Evolutionary conservation across 2,888 invertebrate species (phyloP).

Genomic region (Aleiodes testaceus): DNA sequence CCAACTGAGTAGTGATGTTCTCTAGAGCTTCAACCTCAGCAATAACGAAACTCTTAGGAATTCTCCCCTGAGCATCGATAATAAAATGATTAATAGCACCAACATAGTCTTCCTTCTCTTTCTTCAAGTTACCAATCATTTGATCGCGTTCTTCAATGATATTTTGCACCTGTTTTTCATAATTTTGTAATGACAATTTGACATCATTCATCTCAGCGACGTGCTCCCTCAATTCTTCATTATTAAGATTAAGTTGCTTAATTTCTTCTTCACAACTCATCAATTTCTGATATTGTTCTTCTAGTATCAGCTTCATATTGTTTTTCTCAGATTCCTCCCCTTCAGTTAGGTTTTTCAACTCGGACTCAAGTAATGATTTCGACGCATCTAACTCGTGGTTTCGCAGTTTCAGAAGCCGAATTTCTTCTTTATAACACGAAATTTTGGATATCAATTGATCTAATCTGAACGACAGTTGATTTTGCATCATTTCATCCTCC

Average conservation of each 20-base stretch:
- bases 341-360: slow-evolving; percentile 29
- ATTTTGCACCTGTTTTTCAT: slow-evolving; percentile 15
- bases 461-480: slow-evolving; percentile 41
- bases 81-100: neutral
- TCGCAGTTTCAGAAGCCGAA: neutral
- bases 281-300: neutral
- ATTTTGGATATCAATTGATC: slow-evolving; percentile 40
- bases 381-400: neutral
- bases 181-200: slow-evolving; percentile 33
- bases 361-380: too few species aligned
- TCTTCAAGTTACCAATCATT: neutral
- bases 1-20: too few species aligned
- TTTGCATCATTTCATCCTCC: slow-evolving; percentile 35
- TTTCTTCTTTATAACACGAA: slow-evolving; percentile 13
- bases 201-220: slow-evolving; percentile 1
- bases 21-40: neutral
- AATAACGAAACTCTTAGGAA: neutral
- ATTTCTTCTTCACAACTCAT: neutral
- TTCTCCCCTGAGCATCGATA: neutral
- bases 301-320: too few species aligned
- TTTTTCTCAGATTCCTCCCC: slow-evolving; percentile 21
- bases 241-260: neutral
- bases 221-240: neutral
- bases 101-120: neutral
- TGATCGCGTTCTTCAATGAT: neutral